Base-by-base conservation (phyloP, 2,888 invertebrate species). In the Arrhopalites spinosus region DNA sequence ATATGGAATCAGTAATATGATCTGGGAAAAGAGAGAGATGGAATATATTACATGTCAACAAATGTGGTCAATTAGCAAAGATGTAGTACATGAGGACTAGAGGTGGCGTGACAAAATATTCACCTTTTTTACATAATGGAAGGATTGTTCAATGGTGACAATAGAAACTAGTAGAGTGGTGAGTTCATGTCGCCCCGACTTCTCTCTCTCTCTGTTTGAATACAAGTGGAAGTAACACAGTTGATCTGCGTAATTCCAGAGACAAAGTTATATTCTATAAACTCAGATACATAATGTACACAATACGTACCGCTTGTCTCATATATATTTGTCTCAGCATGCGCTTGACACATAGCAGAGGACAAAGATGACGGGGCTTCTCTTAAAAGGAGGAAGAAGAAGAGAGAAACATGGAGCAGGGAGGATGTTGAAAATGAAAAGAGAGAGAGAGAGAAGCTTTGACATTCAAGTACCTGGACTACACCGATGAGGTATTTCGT, bases 321-420 rank as follows among this genome's bases (percentile, higher is more conserved):
- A 74, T 78, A 78, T 78, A 72, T 74, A 76, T 78, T 76, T 78
- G 70, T 67, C 78, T 74, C 78, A 78, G 78, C 78, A 76, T 78
- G 78, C 76, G 76, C 72, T 76, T 78, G 78, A 78, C 78, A 74
- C 73, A 74, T 56, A 76, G 76, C 76, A 74, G 76, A 74, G 78
- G 78, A 78, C 78, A 78, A 78, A 78, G 78, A 78, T 78, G 78
- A 78, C 71, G 76, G 78, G 76, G 59, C 36, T 43, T 20, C 17
- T 30, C 47, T 61, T 17, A 47, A 67, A 47, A 45, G 47, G n/a
- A 25, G 11, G 23, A 67, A 47, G 67, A 67, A 36, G 50, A 1
- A 27, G 15, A 64, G 56, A 8, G 56, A 23, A 36, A 23, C 13
- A 23, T 15, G 25, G 3, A 23, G 20, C 13, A 61, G 23, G 23